Evolutionary conservation across 2,888 invertebrate species (phyloP).

Genomic region (Polyommatus icarus): DNA sequence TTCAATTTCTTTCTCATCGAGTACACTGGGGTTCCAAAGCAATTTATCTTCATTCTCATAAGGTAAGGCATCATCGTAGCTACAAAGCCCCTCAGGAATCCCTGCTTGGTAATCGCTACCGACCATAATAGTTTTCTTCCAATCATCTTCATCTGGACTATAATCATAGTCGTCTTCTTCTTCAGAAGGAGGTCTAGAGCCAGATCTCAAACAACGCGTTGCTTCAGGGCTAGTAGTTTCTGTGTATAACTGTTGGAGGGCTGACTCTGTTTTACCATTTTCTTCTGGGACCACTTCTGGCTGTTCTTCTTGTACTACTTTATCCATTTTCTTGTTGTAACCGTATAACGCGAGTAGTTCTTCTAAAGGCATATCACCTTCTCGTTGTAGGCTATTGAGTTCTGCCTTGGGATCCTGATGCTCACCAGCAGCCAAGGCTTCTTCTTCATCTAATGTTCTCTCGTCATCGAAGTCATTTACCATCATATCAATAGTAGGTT

Average conservation of each 20-base stretch:
- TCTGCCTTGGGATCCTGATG: slow-evolving; percentile 92
- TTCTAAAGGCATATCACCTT: slow-evolving; percentile 98
- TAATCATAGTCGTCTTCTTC: slow-evolving; percentile 92
- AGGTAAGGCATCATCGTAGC: slow-evolving; percentile 95
- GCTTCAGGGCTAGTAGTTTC: slow-evolving; percentile 69
- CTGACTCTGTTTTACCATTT: slow-evolving; percentile 71
- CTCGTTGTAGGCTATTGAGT: slow-evolving; percentile 92
- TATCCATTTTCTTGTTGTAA: slow-evolving; percentile 79
- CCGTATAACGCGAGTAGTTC: slow-evolving; percentile 95
- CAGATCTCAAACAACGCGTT: slow-evolving; percentile 76
- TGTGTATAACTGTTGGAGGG: slow-evolving; percentile 69
- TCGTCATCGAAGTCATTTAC: slow-evolving; percentile 99
- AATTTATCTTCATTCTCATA: slow-evolving; percentile 97
- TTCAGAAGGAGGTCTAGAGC: slow-evolving; percentile 88
- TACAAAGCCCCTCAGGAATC: slow-evolving; percentile 94
- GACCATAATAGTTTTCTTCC: slow-evolving; percentile 97
- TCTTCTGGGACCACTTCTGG: slow-evolving; percentile 66
- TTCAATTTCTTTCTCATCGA: slow-evolving; percentile 87
- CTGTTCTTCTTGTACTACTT: slow-evolving; percentile 56
- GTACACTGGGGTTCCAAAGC: slow-evolving; percentile 93
- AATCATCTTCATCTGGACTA: slow-evolving; percentile 92
- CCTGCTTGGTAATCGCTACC: slow-evolving; percentile 96
- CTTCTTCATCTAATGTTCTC: slow-evolving; percentile 97
- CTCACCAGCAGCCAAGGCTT: slow-evolving; percentile 94
- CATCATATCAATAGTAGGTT: slow-evolving; percentile 97